A percentile compares a stretch with the other conserved stretches of the same genome.
These are phyloP conservation scores for Mellilla xanthometata DNA, from an alignment of 2,888 invertebrate species.

Conservation along the genomic window DNA sequence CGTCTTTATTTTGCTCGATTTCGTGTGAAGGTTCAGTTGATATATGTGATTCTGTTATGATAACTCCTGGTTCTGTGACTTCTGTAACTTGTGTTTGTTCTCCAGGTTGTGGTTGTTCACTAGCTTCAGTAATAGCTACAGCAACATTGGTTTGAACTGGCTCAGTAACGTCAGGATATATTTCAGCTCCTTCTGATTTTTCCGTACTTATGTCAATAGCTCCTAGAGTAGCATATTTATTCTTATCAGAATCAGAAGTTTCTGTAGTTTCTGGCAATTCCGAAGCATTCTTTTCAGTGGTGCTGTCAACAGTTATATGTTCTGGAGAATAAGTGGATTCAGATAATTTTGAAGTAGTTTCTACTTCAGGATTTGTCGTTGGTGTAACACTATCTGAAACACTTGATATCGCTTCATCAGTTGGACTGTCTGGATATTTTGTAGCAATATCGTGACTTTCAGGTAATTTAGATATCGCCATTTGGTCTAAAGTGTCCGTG, in stretches of 20 bases:
- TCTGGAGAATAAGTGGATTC: not conserved
- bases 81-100: not conserved
- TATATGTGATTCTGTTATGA: constrained; percentile 2
- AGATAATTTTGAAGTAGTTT: constrained; percentile 4
- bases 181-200: constrained; percentile 1
- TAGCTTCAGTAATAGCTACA: constrained; percentile 1
- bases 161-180: constrained; percentile 1
- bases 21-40: constrained; percentile 6
- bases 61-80: constrained; percentile 4
- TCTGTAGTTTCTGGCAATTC: constrained; percentile 7
- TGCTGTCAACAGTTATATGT: not conserved
- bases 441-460: constrained; percentile 7
- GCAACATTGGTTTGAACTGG: not conserved
- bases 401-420: not conserved
- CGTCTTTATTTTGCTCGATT: constrained; percentile 9
- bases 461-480: not conserved
- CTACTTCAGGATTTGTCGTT: not conserved
- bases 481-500: not conserved
- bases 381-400: not conserved
- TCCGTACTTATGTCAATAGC: constrained; percentile 4
- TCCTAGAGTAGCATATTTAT: too few species aligned
- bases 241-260: not conserved
- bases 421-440: constrained; percentile 2
- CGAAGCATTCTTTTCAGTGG: constrained; percentile 5
- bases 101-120: constrained; percentile 2